Conservation (phyloP, 2,113 vertebrate species). For the Gasterosteus aculeatus region DNA sequence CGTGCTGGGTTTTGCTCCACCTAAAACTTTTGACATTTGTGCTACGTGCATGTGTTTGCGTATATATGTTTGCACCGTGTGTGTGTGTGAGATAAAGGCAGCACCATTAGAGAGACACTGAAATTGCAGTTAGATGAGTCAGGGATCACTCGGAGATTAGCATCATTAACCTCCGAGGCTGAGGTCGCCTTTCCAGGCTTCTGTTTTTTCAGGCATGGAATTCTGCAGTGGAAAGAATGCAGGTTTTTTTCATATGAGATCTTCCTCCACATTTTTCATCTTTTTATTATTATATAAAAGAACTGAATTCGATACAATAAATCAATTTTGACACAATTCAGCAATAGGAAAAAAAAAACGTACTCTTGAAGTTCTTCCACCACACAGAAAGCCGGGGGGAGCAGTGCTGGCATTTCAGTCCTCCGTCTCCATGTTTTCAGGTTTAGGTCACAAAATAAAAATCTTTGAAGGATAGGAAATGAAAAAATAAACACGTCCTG, state of each 20-base stretch:
- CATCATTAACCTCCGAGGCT: constrained; percentile 55
- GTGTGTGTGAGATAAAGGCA: constrained; percentile 4
- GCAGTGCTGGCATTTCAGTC: not conserved
- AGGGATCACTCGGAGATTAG: constrained; percentile 44
- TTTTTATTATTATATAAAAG: not conserved
- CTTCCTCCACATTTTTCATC: not conserved
- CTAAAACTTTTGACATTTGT: not conserved
- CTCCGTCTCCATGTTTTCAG: not conserved
- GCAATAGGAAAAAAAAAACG: not conserved
- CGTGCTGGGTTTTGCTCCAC: not conserved
- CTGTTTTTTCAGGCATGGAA: constrained; percentile 17
- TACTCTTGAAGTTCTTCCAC: not conserved
- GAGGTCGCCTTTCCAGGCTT: constrained; percentile 1
- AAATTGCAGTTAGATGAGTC: constrained; percentile 48
- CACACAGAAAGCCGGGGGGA: not conserved
- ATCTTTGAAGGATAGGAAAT: not conserved
- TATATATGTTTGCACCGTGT: not conserved
- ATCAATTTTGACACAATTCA: not conserved
- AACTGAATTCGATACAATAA: not conserved
- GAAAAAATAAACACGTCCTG: not conserved
- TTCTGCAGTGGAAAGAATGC: not conserved
- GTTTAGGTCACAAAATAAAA: not conserved
- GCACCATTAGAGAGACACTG: constrained; percentile 54
- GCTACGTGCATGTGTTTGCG: constrained; percentile 13
- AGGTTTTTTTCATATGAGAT: not conserved